phyloP scores from a whole-genome alignment of 1,140 invertebrate species.

The Pantala flavescens region DNA sequence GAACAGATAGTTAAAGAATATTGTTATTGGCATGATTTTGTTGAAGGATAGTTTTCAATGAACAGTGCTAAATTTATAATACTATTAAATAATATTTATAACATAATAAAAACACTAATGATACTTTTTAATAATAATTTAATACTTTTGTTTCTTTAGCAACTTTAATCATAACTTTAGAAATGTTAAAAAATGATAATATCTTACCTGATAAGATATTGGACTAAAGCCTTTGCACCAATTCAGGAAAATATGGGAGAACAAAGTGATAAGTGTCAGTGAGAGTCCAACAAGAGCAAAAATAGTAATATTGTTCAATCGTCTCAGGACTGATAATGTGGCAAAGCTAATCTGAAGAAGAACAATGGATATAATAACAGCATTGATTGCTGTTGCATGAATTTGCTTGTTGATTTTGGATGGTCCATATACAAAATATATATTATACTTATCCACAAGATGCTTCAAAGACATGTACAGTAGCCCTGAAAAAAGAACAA shows the following conservation, averaged over 20 bases:
- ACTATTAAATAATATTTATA: too few relatives aligned
- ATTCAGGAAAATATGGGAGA: constrained; percentile 44
- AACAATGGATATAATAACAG: constrained; percentile 47
- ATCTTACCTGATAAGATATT: constrained; percentile 27
- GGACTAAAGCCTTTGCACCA: constrained; percentile 45
- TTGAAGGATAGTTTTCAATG: too few relatives aligned
- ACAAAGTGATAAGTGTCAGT: constrained; percentile 41
- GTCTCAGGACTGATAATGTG: constrained; percentile 34
- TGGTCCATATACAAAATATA: constrained; percentile 90
- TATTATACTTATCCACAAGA: constrained; percentile 87
- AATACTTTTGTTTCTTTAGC: too few relatives aligned
- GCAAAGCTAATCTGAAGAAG: constrained; percentile 48
- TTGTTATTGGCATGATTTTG: too few relatives aligned
- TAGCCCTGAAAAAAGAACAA: constrained; percentile 46
- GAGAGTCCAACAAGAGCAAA: constrained; percentile 44
- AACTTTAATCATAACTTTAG: too few relatives aligned
- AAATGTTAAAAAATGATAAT: neutral
- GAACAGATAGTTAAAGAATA: too few relatives aligned
- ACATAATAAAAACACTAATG: too few relatives aligned
- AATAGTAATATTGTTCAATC: constrained; percentile 30
- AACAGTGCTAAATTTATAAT: too few relatives aligned
- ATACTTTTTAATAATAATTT: too few relatives aligned
- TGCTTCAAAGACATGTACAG: constrained; percentile 89
- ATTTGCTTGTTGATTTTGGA: constrained; percentile 51
- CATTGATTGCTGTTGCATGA: constrained; percentile 51